Evolutionary conservation across 1,140 invertebrate species (phyloP), one percentile per base, ranked within the genome.

Genomic region (Acyrthosiphon pisum): DNA sequence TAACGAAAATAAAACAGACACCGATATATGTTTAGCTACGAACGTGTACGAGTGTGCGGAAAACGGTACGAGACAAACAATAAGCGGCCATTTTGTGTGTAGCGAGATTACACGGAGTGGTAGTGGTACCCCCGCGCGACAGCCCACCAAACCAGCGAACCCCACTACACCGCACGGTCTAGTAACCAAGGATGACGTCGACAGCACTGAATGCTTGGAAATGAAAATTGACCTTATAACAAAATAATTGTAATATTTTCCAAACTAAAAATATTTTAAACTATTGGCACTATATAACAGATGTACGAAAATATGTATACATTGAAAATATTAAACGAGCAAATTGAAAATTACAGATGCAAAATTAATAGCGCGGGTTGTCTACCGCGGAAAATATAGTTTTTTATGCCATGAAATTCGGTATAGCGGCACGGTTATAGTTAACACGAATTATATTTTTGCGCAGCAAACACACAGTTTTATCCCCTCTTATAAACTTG

Each of bases 1-100:
- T 1, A 86, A 86, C 9, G 11, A 84, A 50, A 84, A 56, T 50
- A 35, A 53, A 53, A 92, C 35, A 4, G n/a, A 50, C 48, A 53
- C 6, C 22, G 46, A 93, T 84, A 83, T 6, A 93, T 37, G 26
- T 84, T 84, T 53, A 84, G 48, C 11, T 84, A 93, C 48, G 48
- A 93, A 93, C 91, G 81, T 93, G 68, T 93, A 93, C 48, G 91
- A 93, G 48, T 56, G 91, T 93, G 48, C 35, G 91, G 48, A 93
- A 93, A 93, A 93, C 81, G 37, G 91, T 86, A 83, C 81, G 91
- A 93, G 81, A 93, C 91, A 93, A 93, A 93, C 91, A 93, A 93
- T 93, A 37, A 93, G 91, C 91, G 91, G 91, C 91, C 91, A 93
- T 93, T 93, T 93, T 93, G 91, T 93, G 81, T 41, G 91, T 11